A percentile compares a stretch with the other conserved stretches of the same genome.
Evolutionary conservation across 30 jellyfish, hydroid and myxozoan genomes (phyloP).

Genomic region (Turritopsis dohrnii): DNA sequence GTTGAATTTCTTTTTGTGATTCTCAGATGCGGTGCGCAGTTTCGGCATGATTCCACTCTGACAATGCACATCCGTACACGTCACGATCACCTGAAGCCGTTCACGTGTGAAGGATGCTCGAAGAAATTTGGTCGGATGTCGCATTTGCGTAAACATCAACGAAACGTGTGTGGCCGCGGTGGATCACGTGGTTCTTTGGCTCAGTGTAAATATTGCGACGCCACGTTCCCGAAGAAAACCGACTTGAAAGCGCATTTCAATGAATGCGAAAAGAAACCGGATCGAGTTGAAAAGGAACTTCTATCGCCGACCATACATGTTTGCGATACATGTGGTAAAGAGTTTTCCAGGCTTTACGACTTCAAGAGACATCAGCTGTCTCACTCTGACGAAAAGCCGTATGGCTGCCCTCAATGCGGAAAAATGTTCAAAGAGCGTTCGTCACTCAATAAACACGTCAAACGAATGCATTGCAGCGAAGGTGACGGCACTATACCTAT

Average conservation of each 20-base stretch:
- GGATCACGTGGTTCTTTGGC: slow-evolving; percentile 48
- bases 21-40: slow-evolving; percentile 85
- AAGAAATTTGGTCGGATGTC: slow-evolving; percentile 98
- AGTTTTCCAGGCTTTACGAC: slow-evolving; percentile 76
- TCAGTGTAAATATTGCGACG: slow-evolving; percentile 82
- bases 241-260: slow-evolving; percentile 72
- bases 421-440: slow-evolving; percentile 92
- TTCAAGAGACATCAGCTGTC: slow-evolving; percentile 90
- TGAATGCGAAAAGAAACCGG: slow-evolving; percentile 90
- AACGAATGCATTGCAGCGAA: slow-evolving; percentile 81
- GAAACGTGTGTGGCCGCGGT: slow-evolving; percentile 91
- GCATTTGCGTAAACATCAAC: slow-evolving; percentile 97
- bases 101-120: slow-evolving; percentile 94
- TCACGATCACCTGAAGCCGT: slow-evolving; percentile 96
- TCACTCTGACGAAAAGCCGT: slow-evolving; percentile 96
- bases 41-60: slow-evolving; percentile 95
- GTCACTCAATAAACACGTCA: slow-evolving; percentile 81
- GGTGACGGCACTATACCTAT: slow-evolving; percentile 49
- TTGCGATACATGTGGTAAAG: slow-evolving; percentile 91
- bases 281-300: slow-evolving; percentile 60
- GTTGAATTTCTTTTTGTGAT: neutral
- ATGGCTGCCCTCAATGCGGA: slow-evolving; percentile 77
- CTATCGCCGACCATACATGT: slow-evolving; percentile 45
- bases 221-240: slow-evolving; percentile 57
- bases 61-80: slow-evolving; percentile 99